Base-by-base conservation (phyloP, 2,797 vertebrate species). In the Gobionotothen gibberifrons region DNA sequence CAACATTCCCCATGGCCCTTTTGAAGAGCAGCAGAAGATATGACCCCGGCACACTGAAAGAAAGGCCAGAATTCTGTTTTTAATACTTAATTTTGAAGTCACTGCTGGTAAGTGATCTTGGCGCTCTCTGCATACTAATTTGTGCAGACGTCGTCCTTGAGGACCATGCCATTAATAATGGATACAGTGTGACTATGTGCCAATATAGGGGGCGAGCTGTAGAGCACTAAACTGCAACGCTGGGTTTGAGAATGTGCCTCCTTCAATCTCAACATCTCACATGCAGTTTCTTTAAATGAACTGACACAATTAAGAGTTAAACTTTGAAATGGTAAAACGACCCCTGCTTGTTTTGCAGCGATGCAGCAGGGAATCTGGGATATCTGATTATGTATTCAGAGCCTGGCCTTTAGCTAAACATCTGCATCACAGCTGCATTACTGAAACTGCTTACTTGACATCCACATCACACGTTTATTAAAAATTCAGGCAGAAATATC, bases 141-240 rank as follows among this genome's bases (percentile, higher is more conserved):
- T 85, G 78, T 79, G 78, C 76, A 77, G 78, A 84, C 48, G 75
- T 81, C 57, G 74, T 92, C 88, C 90, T 93, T 90, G 87, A 92
- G 86, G 88, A 81, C 58, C 59, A 40, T 84, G 85, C 78, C 81
- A 90, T 92, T 93, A 92, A 93, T 92, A 93, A 92, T 93, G 85
- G 85, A 94, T 92, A 89, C 69, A 84, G 82, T 86, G 87, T 81
- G 88, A 91, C 90, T 90, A 69, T 72, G 72, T 88, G 87, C 84
- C 85, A 74, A 72, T 76, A 81, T 80, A 83, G 54, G 69, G 72
- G 59, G 56, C 49, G 43, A 85, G 84, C 83, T 83, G 53, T 46
- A 26, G 71, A 79, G 81, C 85, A 40, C 32, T 46, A 77, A 88
- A 74, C 76, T 84, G 84, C 79, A 83, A 68, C 74, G 43, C 39